Evolutionary conservation across 2,797 vertebrate species (phyloP).

Genomic region (Mallotus villosus): DNA sequence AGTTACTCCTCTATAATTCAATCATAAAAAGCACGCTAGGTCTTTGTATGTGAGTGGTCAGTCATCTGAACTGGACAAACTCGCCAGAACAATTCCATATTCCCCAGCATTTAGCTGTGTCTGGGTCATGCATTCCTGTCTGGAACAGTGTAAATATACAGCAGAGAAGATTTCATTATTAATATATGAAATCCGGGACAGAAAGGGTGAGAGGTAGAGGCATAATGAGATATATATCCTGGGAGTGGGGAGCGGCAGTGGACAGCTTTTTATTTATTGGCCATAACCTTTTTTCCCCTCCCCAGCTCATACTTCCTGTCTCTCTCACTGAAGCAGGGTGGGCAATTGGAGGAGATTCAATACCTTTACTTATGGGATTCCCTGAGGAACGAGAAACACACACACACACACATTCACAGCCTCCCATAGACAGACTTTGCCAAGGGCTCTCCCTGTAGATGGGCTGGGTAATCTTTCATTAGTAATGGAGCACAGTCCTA

Average conservation of each 20-base stretch:
- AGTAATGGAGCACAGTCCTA: slow-evolving; percentile 56
- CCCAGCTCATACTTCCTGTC: slow-evolving; percentile 40
- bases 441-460: slow-evolving; percentile 69
- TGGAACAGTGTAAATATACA: background rate
- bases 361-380: slow-evolving; percentile 65
- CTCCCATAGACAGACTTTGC: slow-evolving; percentile 34
- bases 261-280: slow-evolving; percentile 51
- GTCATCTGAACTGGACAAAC: background rate
- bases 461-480: slow-evolving; percentile 72
- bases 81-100: background rate
- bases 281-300: slow-evolving; percentile 35
- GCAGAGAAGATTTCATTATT: background rate
- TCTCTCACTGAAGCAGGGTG: slow-evolving; percentile 43
- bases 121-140: background rate
- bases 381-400: slow-evolving; percentile 56
- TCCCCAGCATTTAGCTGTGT: background rate
- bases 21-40: background rate
- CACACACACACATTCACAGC: slow-evolving; percentile 9
- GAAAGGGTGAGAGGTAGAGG: slow-evolving; percentile 12
- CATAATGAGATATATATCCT: slow-evolving; percentile 26
- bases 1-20: background rate
- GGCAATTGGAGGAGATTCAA: slow-evolving; percentile 68
- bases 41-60: too few species aligned
- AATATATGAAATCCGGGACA: background rate
- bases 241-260: slow-evolving; percentile 34